These are phyloP conservation scores for Drosophila infuscata DNA, from an alignment of 2,888 invertebrate species.

Conservation along the genomic window DNA sequence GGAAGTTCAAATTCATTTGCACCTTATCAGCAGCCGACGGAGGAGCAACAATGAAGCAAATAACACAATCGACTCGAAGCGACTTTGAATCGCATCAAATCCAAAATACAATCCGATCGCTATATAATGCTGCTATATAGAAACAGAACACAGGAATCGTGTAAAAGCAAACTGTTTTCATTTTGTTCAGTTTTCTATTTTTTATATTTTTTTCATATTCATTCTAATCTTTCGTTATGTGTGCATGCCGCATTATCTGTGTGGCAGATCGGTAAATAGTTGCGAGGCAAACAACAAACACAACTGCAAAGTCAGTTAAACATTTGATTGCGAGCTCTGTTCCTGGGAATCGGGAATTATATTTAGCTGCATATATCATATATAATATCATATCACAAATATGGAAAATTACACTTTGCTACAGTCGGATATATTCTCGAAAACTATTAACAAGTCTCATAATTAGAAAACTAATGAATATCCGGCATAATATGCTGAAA, in stretches of 20 bases:
- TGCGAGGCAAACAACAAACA: constrained; percentile 39
- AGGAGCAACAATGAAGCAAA: constrained; percentile 60
- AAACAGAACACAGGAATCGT: not conserved
- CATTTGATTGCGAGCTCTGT: constrained; percentile 13
- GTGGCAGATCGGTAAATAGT: constrained; percentile 39
- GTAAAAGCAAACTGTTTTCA: constrained; percentile 18
- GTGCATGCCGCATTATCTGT: constrained; percentile 32
- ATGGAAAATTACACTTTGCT: not conserved
- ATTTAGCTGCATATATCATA: not conserved
- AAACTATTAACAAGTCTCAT: not conserved
- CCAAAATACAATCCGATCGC: constrained; percentile 16
- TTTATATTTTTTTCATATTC: constrained; percentile 10
- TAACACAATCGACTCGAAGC: not conserved
- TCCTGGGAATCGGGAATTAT: not conserved
- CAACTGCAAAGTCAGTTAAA: constrained; percentile 44
- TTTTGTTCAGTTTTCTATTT: not conserved
- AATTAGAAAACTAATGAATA: not conserved
- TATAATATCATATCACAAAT: not conserved
- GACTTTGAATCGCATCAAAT: constrained; percentile 12
- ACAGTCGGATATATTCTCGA: not conserved
- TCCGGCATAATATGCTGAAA: constrained; percentile 13
- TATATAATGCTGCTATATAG: not conserved
- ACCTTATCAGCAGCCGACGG: constrained; percentile 59
- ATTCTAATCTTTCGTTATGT: constrained; percentile 39
- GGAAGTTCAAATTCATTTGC: constrained; percentile 49